Percentiles rank a stretch among this genome's conserved stretches.
Conservation (phyloP, 2,113 vertebrate genomes). For the Anarrhichthys ocellatus region DNA sequence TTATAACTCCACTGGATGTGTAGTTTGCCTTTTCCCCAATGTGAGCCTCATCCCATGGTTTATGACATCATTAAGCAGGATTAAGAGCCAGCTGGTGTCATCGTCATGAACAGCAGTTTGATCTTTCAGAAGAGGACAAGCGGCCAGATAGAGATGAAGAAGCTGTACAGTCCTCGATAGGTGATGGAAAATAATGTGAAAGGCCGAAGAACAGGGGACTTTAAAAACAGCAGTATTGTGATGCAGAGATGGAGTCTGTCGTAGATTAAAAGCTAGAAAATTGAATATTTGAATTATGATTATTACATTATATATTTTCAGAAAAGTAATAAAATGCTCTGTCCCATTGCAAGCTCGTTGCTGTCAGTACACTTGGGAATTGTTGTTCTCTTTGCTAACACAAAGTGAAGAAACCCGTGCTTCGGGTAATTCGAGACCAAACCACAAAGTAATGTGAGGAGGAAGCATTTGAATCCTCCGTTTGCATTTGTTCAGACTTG, state of each 20-base stretch:
- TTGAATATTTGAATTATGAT: not conserved
- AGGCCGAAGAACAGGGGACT: not conserved
- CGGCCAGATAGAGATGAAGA: not conserved
- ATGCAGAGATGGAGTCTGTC: not conserved
- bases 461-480: not conserved
- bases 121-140: not conserved
- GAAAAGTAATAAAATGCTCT: not conserved
- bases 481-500: too few relatives aligned
- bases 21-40: too few relatives aligned
- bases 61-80: not conserved
- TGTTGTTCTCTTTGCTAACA: not conserved
- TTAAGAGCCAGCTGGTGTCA: not conserved
- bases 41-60: not conserved
- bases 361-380: not conserved
- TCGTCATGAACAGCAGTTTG: not conserved
- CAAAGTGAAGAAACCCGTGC: not conserved
- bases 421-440: not conserved
- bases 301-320: too few relatives aligned
- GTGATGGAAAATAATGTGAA: not conserved
- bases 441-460: not conserved
- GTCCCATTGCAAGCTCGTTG: not conserved
- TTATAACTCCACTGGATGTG: not conserved
- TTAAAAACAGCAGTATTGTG: not conserved
- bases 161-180: not conserved
- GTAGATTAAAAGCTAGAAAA: not conserved